Base-by-base conservation (phyloP, 2,113 vertebrate species). In the Pycnonotus jocosus region DNA sequence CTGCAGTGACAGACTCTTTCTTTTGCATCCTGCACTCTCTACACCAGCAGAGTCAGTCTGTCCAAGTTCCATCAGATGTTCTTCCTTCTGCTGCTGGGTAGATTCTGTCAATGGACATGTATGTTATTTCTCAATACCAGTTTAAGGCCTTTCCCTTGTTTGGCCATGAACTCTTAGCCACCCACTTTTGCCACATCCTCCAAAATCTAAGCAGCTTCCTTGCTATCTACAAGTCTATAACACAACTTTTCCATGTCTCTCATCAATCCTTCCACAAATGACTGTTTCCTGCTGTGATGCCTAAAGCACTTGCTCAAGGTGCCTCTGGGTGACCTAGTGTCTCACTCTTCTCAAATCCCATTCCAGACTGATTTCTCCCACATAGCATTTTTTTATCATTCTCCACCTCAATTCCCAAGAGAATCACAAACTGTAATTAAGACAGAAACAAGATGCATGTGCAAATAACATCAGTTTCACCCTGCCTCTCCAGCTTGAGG, bases 21-120 rank as follows among this genome's bases (percentile, higher is more conserved):
- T 93, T 96, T 69, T 81, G 70, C 60, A 27, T 84, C 80, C 81
- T 74, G 88, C 80, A 77, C 68, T 70, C 84, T 88, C 86, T 69
- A n/a, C 7, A 10, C 65, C 76, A 81, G 91, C 54, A 58, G 92
- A 77, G 58, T 95, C 81, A 27, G 25, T 50, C 48, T 72, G 57
- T 66, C 65, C 65, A 33, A 3, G 5, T 80, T 77, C 87, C 89
- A 82, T 66, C 1, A 15, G 45, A 87, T 71, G 48, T 17, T 83
- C 65, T 54, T 84, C 58, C 66, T 93, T 48, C 64, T 80, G 57
- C 66, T 81, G 64, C 56, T 38, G 92, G 33, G 56, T 48, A 77
- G 73, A 78, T 69, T 97, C 95, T 94, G 90, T 90, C 90, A 96
- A 93, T 17, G 62, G 90, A 97, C 45, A 97, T 10, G 1, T 12